A percentile compares a stretch with the other conserved stretches of the same genome.
phyloP scores from a whole-genome alignment of 2,888 invertebrate genomes.

The Labia minor region DNA sequence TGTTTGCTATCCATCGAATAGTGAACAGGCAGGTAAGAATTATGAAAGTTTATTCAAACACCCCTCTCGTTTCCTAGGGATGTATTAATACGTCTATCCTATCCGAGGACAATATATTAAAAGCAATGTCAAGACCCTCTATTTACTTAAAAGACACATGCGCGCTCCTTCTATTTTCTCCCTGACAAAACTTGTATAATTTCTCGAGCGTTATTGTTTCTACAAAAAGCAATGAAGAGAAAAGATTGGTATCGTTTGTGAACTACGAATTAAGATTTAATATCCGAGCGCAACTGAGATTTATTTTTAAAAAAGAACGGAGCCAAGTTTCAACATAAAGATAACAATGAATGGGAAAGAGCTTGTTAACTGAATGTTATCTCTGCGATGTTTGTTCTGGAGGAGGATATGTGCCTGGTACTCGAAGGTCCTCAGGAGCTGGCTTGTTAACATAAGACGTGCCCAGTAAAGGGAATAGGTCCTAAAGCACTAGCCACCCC shows the following conservation, averaged over 20 bases:
- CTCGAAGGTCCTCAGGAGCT: conserved; percentile 5
- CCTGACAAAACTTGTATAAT: neutral
- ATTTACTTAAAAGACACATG: conserved; percentile 8
- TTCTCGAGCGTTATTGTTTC: neutral
- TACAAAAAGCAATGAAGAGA: conserved; percentile 1
- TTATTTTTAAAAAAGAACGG: neutral
- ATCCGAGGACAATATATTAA: neutral
- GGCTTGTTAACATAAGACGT: conserved; percentile 1
- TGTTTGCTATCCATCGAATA: too few species aligned
- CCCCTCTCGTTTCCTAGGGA: too few species aligned
- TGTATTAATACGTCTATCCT: too few species aligned
- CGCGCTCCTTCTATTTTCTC: neutral
- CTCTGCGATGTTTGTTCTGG: neutral
- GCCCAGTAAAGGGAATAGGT: neutral
- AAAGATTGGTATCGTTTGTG: neutral
- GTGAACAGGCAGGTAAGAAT: too few species aligned
- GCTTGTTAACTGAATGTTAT: conserved; percentile 7
- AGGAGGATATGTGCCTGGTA: neutral
- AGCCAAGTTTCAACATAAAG: neutral
- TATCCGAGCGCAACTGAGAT: neutral
- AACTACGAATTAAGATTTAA: conserved; percentile 13
- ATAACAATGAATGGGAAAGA: neutral
- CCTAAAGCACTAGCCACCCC: neutral
- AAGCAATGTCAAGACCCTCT: neutral
- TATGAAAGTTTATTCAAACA: too few species aligned